Conservation (phyloP, 2,113 vertebrate species). For the Centrocercus urophasianus region DNA sequence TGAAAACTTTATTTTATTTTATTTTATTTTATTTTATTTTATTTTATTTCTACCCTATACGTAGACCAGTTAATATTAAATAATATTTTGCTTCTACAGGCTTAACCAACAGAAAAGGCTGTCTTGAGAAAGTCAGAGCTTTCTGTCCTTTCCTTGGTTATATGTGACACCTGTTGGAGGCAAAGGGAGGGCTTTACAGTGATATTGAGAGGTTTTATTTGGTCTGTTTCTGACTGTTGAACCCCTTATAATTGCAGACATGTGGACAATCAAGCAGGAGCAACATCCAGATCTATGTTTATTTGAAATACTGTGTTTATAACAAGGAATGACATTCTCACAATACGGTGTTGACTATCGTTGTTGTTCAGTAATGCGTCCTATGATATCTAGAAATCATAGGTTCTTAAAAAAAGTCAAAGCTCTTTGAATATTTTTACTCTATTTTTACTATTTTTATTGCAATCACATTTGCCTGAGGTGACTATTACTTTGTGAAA, state of each 20-base stretch:
- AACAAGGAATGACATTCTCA: background rate
- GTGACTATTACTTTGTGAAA: background rate
- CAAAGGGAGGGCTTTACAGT: background rate
- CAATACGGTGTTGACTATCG: background rate
- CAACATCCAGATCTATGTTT: background rate
- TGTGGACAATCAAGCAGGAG: background rate
- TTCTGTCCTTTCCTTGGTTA: background rate
- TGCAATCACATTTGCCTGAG: background rate
- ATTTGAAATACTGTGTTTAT: background rate
- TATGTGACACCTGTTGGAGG: background rate
- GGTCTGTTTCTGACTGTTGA: background rate
- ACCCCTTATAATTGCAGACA: background rate
- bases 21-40: constrained; percentile 8
- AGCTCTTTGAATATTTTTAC: background rate
- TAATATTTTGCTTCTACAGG: background rate
- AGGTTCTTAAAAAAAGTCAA: background rate
- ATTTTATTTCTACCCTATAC: background rate
- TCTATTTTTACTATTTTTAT: background rate
- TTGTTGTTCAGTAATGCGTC: background rate
- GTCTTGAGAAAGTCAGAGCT: background rate
- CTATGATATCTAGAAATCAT: background rate
- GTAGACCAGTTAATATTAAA: background rate
- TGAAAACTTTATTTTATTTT: background rate
- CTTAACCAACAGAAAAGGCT: background rate
- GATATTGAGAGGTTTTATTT: background rate